Evolutionary conservation across 2,113 vertebrate species (phyloP).

Genomic region (Rhineura floridana): DNA sequence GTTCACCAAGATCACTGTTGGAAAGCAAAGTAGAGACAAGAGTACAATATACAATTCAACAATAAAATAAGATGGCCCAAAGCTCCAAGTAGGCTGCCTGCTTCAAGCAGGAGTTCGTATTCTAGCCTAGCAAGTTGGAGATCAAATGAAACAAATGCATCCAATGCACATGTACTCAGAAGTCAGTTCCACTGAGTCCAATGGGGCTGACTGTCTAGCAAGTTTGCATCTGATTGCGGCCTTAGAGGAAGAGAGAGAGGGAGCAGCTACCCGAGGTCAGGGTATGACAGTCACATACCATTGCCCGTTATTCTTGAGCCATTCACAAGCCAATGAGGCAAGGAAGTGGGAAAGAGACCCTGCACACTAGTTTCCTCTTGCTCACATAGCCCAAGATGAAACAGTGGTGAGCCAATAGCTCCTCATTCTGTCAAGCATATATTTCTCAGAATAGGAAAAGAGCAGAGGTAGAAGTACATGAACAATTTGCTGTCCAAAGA

Average conservation of each 20-base stretch:
- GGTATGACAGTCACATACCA: too few relatives aligned
- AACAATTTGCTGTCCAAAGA: not conserved
- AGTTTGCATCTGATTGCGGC: not conserved
- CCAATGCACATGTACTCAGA: not conserved
- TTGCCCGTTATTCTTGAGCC: not conserved
- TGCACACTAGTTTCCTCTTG: not conserved
- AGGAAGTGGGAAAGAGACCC: not conserved
- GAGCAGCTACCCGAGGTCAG: not conserved
- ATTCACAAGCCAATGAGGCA: not conserved
- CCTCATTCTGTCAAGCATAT: not conserved
- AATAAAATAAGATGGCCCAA: not conserved
- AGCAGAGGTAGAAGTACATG: not conserved
- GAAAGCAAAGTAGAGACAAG: not conserved
- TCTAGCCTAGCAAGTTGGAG: accelerated
- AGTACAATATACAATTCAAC: not conserved
- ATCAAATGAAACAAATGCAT: not conserved
- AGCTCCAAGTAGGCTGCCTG: accelerated
- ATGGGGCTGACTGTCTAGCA: not conserved
- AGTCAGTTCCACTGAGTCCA: not conserved
- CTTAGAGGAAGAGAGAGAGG: not conserved
- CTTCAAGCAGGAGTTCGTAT: not conserved
- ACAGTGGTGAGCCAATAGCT: not conserved
- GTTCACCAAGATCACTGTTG: not conserved
- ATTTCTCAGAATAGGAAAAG: not conserved
- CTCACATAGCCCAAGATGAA: not conserved